Conservation (phyloP, 2,797 vertebrate genomes). For the Myotis myotis region DNA sequence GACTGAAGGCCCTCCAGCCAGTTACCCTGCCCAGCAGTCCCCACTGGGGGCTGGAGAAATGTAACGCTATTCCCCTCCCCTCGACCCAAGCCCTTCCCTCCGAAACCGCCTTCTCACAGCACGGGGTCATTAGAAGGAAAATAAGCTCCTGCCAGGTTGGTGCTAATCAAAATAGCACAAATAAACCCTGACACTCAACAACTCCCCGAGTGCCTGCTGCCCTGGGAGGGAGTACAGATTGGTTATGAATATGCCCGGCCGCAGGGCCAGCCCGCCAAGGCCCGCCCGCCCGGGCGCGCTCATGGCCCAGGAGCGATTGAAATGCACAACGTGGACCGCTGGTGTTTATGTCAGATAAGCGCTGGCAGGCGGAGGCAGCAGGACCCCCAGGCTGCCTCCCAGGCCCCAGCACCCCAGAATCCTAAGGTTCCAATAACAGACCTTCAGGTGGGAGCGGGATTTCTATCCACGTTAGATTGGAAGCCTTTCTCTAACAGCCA, state of each 20-base stretch:
- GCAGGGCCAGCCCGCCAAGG: constrained; percentile 28
- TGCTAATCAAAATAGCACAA: constrained; percentile 87
- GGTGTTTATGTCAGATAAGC: constrained; percentile 68
- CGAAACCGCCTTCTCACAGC: constrained; percentile 83
- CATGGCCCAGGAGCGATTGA: constrained; percentile 52
- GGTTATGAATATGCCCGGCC: constrained; percentile 81
- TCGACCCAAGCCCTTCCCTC: constrained; percentile 70
- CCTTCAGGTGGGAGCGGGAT: background rate
- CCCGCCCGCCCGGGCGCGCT: background rate
- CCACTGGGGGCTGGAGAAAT: constrained; percentile 49
- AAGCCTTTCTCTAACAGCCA: background rate
- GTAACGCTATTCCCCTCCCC: constrained; percentile 60
- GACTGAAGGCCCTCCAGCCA: constrained; percentile 44
- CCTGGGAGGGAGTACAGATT: constrained; percentile 81
- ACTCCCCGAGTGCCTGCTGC: constrained; percentile 84
- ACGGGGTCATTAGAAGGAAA: constrained; percentile 86
- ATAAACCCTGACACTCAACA: constrained; percentile 88
- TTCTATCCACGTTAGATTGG: fast-evolving
- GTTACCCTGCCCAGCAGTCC: background rate
- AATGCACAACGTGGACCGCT: background rate
- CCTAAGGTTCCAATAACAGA: background rate
- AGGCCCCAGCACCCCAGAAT: background rate
- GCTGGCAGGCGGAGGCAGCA: background rate
- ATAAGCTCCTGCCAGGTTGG: constrained; percentile 85
- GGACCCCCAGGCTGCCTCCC: background rate